Conservation (phyloP, 1,140 invertebrate genomes). For the Drosophila mayri region DNA sequence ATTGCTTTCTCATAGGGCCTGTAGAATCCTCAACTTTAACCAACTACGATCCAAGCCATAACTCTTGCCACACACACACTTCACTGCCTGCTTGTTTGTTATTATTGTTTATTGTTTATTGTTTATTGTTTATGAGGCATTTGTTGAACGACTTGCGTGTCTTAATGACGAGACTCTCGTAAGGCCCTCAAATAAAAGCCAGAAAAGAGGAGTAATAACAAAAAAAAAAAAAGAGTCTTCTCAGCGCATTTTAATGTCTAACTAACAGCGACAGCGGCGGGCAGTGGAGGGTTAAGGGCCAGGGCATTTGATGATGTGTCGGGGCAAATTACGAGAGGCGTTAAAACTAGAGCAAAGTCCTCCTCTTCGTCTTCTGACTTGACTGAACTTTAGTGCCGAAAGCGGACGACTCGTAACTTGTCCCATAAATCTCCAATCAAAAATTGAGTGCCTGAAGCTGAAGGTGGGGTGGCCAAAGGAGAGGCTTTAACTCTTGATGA, state of each 20-base stretch:
- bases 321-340: slow-evolving; percentile 70
- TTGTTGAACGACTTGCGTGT: slow-evolving; percentile 48
- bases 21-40: background rate
- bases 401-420: slow-evolving; percentile 49
- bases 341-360: slow-evolving; percentile 76
- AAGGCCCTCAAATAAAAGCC: slow-evolving; percentile 38
- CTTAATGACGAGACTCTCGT: slow-evolving; percentile 51
- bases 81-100: slow-evolving; percentile 30
- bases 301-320: slow-evolving; percentile 67
- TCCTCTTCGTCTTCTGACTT: slow-evolving; percentile 23
- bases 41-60: slow-evolving; percentile 4
- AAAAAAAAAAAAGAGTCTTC: slow-evolving; percentile 35
- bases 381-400: slow-evolving; percentile 60
- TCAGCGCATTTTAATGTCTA: slow-evolving; percentile 56
- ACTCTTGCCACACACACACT: slow-evolving; percentile 26
- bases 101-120: slow-evolving; percentile 45
- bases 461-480: background rate
- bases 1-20: background rate
- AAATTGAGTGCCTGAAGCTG: slow-evolving; percentile 59
- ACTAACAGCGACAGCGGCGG: slow-evolving; percentile 20
- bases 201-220: slow-evolving; percentile 2
- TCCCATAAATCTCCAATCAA: slow-evolving; percentile 72
- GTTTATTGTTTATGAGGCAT: slow-evolving; percentile 54
- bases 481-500: slow-evolving; percentile 33
- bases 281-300: slow-evolving; percentile 6